These are phyloP conservation scores for Pelodiscus sinensis DNA, from an alignment of 2,113 vertebrate species.

Conservation along the genomic window DNA sequence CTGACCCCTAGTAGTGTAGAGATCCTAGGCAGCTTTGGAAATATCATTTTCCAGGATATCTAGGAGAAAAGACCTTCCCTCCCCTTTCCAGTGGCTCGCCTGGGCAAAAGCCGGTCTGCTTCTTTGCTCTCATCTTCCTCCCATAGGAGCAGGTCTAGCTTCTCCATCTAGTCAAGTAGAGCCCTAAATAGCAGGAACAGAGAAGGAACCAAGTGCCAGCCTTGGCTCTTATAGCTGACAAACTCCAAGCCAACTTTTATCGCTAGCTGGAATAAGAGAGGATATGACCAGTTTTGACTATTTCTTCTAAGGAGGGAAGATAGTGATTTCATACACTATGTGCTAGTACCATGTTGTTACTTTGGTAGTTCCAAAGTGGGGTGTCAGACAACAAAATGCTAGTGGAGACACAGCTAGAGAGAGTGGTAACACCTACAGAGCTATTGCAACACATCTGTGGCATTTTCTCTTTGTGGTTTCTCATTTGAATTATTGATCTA, in stretches of 20 bases:
- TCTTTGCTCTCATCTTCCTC: background rate
- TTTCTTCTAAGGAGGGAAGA: background rate
- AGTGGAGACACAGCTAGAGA: fast-evolving
- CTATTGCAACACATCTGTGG: fast-evolving
- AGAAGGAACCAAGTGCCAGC: background rate
- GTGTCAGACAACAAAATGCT: background rate
- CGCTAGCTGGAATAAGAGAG: background rate
- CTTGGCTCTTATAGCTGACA: too few relatives aligned
- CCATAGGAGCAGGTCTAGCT: background rate
- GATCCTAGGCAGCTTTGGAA: background rate
- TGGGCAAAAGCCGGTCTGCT: background rate
- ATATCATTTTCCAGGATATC: too few relatives aligned
- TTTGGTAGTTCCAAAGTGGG: background rate
- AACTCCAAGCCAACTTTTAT: too few relatives aligned
- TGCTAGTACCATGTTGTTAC: background rate
- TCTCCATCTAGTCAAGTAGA: too few relatives aligned
- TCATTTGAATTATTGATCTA: background rate
- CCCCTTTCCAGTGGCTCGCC: background rate
- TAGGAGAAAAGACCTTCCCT: too few relatives aligned
- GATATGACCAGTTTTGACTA: background rate
- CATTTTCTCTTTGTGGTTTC: background rate
- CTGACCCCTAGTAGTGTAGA: background rate
- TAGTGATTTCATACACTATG: background rate
- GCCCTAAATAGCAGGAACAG: too few relatives aligned
- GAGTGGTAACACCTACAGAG: fast-evolving